These are phyloP conservation scores for Enteromius afrohamiltoni DNA, from an alignment of 2,797 vertebrate genomes.

Conservation along the genomic window DNA sequence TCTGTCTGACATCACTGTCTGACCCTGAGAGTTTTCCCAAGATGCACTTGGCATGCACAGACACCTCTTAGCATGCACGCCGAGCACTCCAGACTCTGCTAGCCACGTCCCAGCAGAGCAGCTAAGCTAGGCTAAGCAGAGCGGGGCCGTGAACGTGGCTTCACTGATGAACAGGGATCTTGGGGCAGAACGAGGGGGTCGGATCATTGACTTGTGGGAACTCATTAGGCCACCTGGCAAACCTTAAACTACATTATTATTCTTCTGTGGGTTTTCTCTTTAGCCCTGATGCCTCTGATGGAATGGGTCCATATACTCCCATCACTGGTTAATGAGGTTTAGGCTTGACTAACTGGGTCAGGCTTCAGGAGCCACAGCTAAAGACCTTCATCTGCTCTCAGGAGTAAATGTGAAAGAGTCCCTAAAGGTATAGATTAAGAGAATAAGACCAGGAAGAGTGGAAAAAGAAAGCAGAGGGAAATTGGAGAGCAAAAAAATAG, in stretches of 20 bases:
- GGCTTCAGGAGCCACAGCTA: constrained; percentile 26
- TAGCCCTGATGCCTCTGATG: constrained; percentile 61
- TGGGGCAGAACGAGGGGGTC: constrained; percentile 13
- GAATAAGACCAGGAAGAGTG: neutral
- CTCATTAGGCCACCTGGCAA: constrained; percentile 58
- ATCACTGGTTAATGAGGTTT: constrained; percentile 57
- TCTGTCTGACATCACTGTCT: constrained; percentile 29
- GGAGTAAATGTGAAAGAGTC: constrained; percentile 42
- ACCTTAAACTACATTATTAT: constrained; percentile 57
- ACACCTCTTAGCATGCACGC: constrained; percentile 32
- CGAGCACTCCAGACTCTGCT: constrained; percentile 5
- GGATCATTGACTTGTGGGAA: constrained; percentile 51
- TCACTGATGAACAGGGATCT: constrained; percentile 46
- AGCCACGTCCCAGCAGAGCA: constrained; percentile 15
- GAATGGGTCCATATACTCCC: constrained; percentile 63
- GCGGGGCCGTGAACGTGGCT: constrained; percentile 13
- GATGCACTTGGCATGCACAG: constrained; percentile 4
- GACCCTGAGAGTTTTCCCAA: constrained; percentile 29
- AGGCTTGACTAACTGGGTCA: constrained; percentile 56
- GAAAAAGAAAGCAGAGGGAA: constrained; percentile 59
- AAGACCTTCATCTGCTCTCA: constrained; percentile 46
- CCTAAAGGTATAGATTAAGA: constrained; percentile 16
- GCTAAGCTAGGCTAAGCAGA: constrained; percentile 30
- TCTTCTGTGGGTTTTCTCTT: constrained; percentile 55
- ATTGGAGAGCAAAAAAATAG: constrained; percentile 61